Percentiles rank a stretch among this genome's conserved stretches.
These are phyloP conservation scores for Phylloscopus trochiloides DNA, from an alignment of 2,113 vertebrate species.

Conservation along the genomic window DNA sequence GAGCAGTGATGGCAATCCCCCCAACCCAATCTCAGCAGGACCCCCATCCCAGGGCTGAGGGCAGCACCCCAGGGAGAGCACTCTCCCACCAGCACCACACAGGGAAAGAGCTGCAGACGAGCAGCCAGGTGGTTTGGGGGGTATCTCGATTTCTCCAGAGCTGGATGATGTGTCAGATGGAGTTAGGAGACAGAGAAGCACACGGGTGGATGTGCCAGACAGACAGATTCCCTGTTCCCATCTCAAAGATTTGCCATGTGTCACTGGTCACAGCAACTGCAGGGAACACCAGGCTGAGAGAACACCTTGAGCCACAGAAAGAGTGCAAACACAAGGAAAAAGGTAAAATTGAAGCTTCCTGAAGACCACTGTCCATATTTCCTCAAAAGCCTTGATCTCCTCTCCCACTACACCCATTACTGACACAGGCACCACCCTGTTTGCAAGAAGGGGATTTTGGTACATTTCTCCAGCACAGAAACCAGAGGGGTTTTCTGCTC, in stretches of 20 bases:
- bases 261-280: neutral
- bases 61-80: neutral
- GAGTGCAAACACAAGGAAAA: neutral
- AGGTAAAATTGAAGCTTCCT: neutral
- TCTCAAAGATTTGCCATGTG: fast-evolving
- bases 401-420: neutral
- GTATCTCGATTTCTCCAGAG: fast-evolving
- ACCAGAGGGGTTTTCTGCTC: neutral
- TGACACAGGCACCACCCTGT: fast-evolving
- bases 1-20: neutral
- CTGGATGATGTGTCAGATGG: neutral
- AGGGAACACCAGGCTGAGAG: fast-evolving
- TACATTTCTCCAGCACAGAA: fast-evolving
- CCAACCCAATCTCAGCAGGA: neutral
- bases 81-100: neutral
- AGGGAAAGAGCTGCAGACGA: neutral
- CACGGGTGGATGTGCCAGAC: fast-evolving
- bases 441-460: neutral
- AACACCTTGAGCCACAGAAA: neutral
- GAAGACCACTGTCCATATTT: fast-evolving
- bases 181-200: neutral
- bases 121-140: neutral
- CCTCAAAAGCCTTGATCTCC: neutral
- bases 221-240: neutral
- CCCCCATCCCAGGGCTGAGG: neutral